These are phyloP conservation scores for Ia io DNA, from an alignment of 2,113 vertebrate genomes.

Conservation along the genomic window DNA sequence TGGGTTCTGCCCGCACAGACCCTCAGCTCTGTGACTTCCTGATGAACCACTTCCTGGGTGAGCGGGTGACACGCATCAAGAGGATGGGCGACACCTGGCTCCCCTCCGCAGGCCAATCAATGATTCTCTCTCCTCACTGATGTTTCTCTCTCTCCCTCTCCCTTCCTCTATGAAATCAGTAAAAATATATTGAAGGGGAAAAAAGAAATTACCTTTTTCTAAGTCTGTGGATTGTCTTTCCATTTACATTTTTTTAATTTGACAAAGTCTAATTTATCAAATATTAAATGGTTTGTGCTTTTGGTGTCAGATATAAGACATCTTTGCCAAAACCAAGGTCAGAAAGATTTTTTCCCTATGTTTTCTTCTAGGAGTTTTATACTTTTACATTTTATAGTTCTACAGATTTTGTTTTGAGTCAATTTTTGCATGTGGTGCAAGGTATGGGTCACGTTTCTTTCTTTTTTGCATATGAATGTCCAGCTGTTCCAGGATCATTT, in stretches of 20 bases:
- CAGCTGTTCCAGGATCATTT: not conserved
- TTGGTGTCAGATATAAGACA: not conserved
- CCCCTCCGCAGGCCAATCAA: not conserved
- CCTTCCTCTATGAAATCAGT: too few relatives aligned
- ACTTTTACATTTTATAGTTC: not conserved
- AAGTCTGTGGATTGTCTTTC: not conserved
- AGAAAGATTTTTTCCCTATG: not conserved
- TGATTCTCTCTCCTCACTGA: too few relatives aligned
- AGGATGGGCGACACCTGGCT: not conserved
- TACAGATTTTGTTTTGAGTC: not conserved
- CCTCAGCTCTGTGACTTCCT: not conserved
- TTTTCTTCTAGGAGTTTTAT: not conserved
- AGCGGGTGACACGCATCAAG: not conserved
- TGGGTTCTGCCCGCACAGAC: not conserved
- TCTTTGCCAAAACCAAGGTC: not conserved
- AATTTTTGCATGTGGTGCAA: not conserved
- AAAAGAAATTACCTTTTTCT: not conserved
- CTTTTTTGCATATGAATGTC: not conserved
- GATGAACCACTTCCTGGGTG: not conserved
- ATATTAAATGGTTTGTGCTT: not conserved
- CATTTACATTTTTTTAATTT: not conserved
- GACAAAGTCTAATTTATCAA: not conserved
- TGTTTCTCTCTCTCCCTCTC: too few relatives aligned
- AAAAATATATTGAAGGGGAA: too few relatives aligned
- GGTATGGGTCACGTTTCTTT: not conserved